Percentiles rank a stretch among this genome's conserved stretches.
These are phyloP conservation scores for Nemopilema nomurai DNA, from an alignment of 30 jellyfish, hydroid and myxozoan species.

Conservation along the genomic window DNA sequence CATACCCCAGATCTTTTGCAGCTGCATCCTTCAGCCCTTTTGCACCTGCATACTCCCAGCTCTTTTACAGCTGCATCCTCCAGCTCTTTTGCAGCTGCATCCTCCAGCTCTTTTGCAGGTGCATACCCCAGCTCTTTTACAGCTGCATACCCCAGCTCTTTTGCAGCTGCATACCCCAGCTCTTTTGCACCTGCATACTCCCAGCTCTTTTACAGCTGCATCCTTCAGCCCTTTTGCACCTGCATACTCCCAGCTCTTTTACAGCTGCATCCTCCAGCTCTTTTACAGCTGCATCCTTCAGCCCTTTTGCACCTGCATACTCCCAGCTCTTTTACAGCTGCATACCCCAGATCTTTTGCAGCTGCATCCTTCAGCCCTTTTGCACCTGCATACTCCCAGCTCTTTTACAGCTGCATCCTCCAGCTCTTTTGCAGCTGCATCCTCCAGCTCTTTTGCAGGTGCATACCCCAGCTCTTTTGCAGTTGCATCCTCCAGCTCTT, in stretches of 20 bases:
- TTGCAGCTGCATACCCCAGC: not conserved
- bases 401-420: not conserved
- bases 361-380: not conserved
- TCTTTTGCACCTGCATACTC: not conserved
- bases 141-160: not conserved
- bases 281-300: not conserved
- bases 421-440: not conserved
- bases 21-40: not conserved
- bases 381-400: not conserved
- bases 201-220: not conserved
- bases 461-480: not conserved
- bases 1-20: not conserved
- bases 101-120: not conserved
- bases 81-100: not conserved
- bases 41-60: not conserved
- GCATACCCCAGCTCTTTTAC: not conserved
- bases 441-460: not conserved
- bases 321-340: not conserved
- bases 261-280: not conserved
- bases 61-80: not conserved
- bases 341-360: not conserved
- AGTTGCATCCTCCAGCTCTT: not conserved
- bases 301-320: not conserved
- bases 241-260: no score
- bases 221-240: not conserved